phyloP scores from a whole-genome alignment of 2,888 invertebrate species.

The Campoplex capitator region DNA sequence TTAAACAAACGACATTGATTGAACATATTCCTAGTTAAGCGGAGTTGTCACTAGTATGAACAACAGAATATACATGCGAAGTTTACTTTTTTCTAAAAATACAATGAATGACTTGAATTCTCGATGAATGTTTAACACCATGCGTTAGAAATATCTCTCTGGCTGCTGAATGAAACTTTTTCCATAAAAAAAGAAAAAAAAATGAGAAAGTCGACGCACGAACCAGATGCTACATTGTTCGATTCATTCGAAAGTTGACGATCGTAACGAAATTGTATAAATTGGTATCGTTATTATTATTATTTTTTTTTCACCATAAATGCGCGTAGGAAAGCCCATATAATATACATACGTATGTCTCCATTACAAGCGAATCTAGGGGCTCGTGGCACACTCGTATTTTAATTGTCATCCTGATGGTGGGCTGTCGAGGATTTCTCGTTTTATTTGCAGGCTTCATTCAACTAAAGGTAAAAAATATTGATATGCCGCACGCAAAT shows the following conservation, averaged over 20 bases:
- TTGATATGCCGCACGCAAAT: slow-evolving; percentile 52
- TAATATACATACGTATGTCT: slow-evolving; percentile 18
- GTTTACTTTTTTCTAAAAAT: too few species aligned
- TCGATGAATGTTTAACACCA: not conserved
- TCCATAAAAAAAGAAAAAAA: not conserved
- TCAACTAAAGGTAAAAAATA: slow-evolving; percentile 25
- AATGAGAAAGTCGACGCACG: not conserved
- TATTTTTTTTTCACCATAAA: not conserved
- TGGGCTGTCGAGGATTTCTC: slow-evolving; percentile 33
- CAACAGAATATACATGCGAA: not conserved
- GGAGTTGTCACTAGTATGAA: not conserved
- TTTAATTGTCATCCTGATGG: slow-evolving; percentile 66
- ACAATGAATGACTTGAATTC: not conserved
- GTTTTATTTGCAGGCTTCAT: slow-evolving; percentile 32
- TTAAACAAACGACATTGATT: not conserved
- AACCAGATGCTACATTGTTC: not conserved
- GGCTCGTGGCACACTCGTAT: slow-evolving; percentile 59
- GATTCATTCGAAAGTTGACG: not conserved
- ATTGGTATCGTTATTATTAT: not conserved
- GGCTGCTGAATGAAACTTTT: not conserved
- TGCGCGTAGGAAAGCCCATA: slow-evolving; percentile 6
- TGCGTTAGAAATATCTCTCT: not conserved
- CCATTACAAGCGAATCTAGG: slow-evolving; percentile 51
- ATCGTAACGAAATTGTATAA: not conserved
- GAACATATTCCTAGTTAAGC: not conserved